These are phyloP conservation scores for Rallus crepitans DNA, from an alignment of 2,797 vertebrate genomes.

Conservation along the genomic window DNA sequence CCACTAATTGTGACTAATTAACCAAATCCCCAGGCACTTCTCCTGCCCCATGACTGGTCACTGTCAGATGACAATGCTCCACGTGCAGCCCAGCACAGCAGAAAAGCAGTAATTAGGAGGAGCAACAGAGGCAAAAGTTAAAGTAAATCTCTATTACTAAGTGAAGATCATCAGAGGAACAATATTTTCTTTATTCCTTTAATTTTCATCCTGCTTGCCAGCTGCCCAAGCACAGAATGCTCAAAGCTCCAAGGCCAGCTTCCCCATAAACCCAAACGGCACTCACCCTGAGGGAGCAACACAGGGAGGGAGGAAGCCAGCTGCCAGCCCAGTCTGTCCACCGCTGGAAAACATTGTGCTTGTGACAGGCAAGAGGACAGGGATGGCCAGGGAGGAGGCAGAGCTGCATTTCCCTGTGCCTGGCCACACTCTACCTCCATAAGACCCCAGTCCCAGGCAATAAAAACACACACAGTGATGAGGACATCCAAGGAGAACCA, in stretches of 20 bases:
- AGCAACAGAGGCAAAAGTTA: neutral
- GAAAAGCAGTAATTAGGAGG: neutral
- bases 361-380: no score
- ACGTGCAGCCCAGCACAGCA: rapidly evolving
- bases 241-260: neutral
- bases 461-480: rapidly evolving
- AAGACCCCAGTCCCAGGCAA: neutral
- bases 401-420: no score
- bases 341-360: rapidly evolving
- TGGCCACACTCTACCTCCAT: neutral
- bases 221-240: no score
- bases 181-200: neutral
- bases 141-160: neutral
- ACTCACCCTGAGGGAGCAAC: neutral
- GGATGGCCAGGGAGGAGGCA: neutral
- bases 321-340: neutral
- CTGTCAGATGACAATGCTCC: neutral
- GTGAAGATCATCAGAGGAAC: neutral
- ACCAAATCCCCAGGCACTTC: neutral
- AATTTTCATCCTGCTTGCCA: no score
- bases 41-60: neutral
- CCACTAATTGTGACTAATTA: no score
- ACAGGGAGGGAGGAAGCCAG: neutral
- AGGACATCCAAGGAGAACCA: rapidly evolving
- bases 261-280: neutral